Evolutionary conservation across 2,113 vertebrate species (phyloP), one percentile per base, ranked within the genome.

Genomic region (Paedocypris sp.): DNA sequence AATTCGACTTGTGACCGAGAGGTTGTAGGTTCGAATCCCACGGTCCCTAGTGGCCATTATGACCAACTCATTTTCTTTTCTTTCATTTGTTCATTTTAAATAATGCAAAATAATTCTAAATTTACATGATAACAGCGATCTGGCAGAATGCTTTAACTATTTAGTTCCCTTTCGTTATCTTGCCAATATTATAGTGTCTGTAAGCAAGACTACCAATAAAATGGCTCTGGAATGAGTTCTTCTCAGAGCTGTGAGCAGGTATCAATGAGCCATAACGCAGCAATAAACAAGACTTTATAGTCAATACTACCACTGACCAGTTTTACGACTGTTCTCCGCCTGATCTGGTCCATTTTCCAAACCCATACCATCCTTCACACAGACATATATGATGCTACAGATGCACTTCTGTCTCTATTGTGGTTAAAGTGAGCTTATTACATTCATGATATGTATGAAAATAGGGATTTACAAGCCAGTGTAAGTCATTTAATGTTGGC

Each of bases 181-280:
- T 16, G 15, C 12, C 20, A 15, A 11, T 12, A 35, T 8, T 11
- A 64, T 32, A 42, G 16, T 42, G 41, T 8, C 23, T 33, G 41
- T n/a, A n/a, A n/a, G n/a, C n/a, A 53, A 46, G 13, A 43, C 31
- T 32, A 33, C 42, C 28, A 39, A 48, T 54, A 28, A 45, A 54
- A 53, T 43, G 41, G 39, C 23, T 54, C 7, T 64, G 62, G 38
- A 64, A 56, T 64, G 51, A 39, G 50, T 29, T 47, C 26, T 62
- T 50, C 33, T 64, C 42, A 28, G 43, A 64, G 42, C 51, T 19
- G 15, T 54, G 49, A 56, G 50, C 42, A 46, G 20, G 35, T 47
- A 33, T 64, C 61, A 64, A 25, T 64, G 51, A 64, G 62, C 43
- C 51, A 56, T 56, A 53, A 35, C 54, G 32, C 22, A 19, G 49